These are phyloP conservation scores for Dendropsophus ebraccatus DNA, from an alignment of 2,113 vertebrate species.

Conservation along the genomic window DNA sequence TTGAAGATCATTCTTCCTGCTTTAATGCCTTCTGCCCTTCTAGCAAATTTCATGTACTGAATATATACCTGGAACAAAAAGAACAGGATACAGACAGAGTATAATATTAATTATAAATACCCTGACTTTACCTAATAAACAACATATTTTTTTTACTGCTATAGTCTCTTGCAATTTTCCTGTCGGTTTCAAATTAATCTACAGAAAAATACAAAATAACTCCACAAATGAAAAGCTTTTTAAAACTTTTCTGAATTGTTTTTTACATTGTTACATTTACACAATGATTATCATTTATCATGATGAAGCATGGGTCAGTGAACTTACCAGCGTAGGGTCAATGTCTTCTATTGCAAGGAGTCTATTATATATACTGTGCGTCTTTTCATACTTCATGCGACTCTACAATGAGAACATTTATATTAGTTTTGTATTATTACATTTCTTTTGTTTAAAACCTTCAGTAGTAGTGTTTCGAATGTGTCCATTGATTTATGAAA, in stretches of 20 bases:
- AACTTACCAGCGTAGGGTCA: slow-evolving; percentile 92
- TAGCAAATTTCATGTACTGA: slow-evolving; percentile 99
- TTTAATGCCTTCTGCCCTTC: slow-evolving; percentile 97
- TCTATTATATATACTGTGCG: slow-evolving; percentile 96
- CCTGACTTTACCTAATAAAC: not conserved
- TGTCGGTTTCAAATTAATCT: too few species aligned
- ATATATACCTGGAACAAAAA: slow-evolving; percentile 84
- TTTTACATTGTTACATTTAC: too few species aligned
- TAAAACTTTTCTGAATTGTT: too few species aligned
- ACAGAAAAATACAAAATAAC: too few species aligned
- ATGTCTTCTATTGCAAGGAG: slow-evolving; percentile 96
- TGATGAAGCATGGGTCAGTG: not conserved
- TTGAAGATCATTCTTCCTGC: slow-evolving; percentile 97
- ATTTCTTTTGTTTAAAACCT: not conserved
- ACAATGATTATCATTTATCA: not conserved
- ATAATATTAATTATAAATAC: not conserved
- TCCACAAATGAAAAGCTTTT: too few species aligned
- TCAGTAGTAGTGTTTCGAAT: not conserved
- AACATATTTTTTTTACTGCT: too few species aligned
- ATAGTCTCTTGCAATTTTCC: too few species aligned
- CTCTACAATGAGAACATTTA: slow-evolving; percentile 74
- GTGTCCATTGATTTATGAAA: not conserved
- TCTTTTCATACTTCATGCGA: slow-evolving; percentile 98
- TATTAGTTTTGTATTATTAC: too few species aligned
- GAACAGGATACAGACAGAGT: not conserved